A percentile compares a stretch with the other conserved stretches of the same genome.
Evolutionary conservation across 1,140 invertebrate species (phyloP).

Genomic region (Zaprionus africanus): DNA sequence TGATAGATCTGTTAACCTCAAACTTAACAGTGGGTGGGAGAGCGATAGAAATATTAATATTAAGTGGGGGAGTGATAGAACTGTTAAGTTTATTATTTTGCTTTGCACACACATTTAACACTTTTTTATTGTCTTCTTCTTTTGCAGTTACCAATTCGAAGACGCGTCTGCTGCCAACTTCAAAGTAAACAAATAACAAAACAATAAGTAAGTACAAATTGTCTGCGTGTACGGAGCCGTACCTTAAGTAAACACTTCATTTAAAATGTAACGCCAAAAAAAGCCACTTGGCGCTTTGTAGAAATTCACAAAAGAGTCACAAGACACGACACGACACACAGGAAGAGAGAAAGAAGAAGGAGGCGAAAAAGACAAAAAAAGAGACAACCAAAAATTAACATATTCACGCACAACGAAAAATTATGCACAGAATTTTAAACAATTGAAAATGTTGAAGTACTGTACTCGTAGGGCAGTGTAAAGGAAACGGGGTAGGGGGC

Average conservation of each 20-base stretch:
- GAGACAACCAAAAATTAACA: conserved; percentile 35
- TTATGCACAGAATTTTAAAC: conserved; percentile 67
- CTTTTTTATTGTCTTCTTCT: background rate
- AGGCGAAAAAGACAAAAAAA: conserved; percentile 32
- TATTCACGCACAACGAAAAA: conserved; percentile 52
- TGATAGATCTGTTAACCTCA: background rate
- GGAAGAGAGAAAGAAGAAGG: conserved; percentile 35
- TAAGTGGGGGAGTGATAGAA: background rate
- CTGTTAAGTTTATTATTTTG: background rate
- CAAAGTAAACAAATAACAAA: conserved; percentile 51
- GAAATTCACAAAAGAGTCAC: conserved; percentile 33
- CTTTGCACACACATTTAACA: background rate
- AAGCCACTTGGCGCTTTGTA: conserved; percentile 50
- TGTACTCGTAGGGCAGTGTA: background rate
- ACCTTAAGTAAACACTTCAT: conserved; percentile 67
- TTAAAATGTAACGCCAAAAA: conserved; percentile 76
- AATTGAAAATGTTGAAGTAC: conserved; percentile 57
- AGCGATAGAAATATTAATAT: background rate
- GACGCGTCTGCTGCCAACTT: conserved; percentile 39
- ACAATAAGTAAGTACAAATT: conserved; percentile 62
- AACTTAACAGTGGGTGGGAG: background rate
- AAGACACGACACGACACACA: conserved; percentile 19
- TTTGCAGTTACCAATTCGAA: conserved; percentile 52
- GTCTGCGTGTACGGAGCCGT: conserved; percentile 16
- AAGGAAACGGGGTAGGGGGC: background rate